phyloP scores from a whole-genome alignment of 2,888 invertebrate species.

The Nephrotoma appendiculata region DNA sequence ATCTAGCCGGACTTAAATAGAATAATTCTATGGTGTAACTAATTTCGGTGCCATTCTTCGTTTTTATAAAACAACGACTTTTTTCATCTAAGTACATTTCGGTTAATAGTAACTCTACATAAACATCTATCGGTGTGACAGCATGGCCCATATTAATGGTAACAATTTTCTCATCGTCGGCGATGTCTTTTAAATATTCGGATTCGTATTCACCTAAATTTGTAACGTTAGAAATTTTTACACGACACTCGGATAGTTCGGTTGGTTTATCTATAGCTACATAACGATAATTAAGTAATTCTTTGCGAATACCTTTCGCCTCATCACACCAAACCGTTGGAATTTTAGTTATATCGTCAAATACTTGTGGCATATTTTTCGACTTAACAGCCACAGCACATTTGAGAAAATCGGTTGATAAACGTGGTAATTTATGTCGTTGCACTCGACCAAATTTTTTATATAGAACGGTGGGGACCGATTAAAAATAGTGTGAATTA shows the following conservation, averaged over 20 bases:
- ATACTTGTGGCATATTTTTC: constrained; percentile 10
- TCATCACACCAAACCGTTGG: constrained; percentile 9
- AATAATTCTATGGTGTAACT: constrained; percentile 27
- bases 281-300: constrained; percentile 21
- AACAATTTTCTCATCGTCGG: constrained; percentile 10
- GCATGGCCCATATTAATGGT: constrained; percentile 31
- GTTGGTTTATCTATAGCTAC: constrained; percentile 23
- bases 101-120: constrained; percentile 33
- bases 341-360: constrained; percentile 6
- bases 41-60: constrained; percentile 20
- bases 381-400: constrained; percentile 7
- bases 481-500: constrained; percentile 28
- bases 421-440: not conserved
- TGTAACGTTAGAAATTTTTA: constrained; percentile 19
- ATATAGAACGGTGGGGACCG: constrained; percentile 16
- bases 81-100: constrained; percentile 35
- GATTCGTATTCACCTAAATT: constrained; percentile 20
- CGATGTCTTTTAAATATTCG: constrained; percentile 14
- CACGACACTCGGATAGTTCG: constrained; percentile 21
- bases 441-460: constrained; percentile 5
- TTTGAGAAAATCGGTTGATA: constrained; percentile 5
- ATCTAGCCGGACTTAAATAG: constrained; percentile 22
- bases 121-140: constrained; percentile 32
- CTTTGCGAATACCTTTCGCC: constrained; percentile 25
- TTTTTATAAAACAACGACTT: constrained; percentile 30